phyloP scores from a whole-genome alignment of 37 sponge, comb jelly and placozoan species.

The Haliclona indistincta region DNA sequence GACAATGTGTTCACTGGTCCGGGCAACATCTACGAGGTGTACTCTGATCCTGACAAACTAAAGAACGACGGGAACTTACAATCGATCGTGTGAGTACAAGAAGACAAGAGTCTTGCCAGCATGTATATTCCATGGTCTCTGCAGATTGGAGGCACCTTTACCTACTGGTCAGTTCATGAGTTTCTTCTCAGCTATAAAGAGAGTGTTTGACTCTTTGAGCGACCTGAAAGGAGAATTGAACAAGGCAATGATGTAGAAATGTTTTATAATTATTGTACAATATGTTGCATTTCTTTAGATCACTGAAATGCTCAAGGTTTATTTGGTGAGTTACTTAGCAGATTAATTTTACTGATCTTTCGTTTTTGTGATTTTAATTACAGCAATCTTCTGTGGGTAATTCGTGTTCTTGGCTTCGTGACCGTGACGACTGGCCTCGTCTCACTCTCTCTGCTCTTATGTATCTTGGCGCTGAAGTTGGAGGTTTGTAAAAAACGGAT shows the following conservation, averaged over 20 bases:
- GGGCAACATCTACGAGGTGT: neutral
- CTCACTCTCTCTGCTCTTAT: constrained; percentile 62
- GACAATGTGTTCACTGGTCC: neutral
- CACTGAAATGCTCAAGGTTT: neutral
- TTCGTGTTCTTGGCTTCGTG: constrained; percentile 43
- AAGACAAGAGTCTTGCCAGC: neutral
- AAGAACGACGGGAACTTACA: neutral
- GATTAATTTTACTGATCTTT: neutral
- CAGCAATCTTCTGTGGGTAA: constrained; percentile 48
- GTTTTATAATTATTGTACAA: neutral
- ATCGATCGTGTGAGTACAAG: neutral
- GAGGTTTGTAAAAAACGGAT: constrained; percentile 30
- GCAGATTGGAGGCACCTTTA: constrained; percentile 44
- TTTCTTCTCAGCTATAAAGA: constrained; percentile 63
- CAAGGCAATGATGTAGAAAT: constrained; percentile 34
- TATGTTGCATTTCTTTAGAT: constrained; percentile 3
- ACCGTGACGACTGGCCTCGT: constrained; percentile 56
- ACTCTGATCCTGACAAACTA: neutral
- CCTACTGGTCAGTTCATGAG: constrained; percentile 41
- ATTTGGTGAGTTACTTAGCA: neutral
- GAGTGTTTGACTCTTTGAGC: constrained; percentile 36
- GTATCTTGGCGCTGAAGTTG: constrained; percentile 78
- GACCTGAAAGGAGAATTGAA: constrained; percentile 65
- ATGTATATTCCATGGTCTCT: no score
- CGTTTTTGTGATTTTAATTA: neutral